Evolutionary conservation across 1,140 invertebrate genomes (phyloP).

Genomic region (Diorhabda elongata): DNA sequence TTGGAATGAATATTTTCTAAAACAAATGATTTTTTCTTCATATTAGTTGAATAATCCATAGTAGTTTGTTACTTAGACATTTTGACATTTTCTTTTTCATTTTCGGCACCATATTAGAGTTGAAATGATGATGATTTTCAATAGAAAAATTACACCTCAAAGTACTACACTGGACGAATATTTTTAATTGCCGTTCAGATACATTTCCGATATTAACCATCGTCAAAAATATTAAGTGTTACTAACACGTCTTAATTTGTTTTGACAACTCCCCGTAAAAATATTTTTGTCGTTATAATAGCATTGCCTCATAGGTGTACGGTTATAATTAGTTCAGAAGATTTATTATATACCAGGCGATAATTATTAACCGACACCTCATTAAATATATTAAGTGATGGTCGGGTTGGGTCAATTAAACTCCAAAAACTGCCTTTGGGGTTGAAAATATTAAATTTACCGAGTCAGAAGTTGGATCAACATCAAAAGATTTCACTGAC

Average conservation of each 20-base stretch:
- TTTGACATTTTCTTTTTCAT: too few relatives aligned
- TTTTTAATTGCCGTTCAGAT: conserved; percentile 14
- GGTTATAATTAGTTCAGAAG: conserved; percentile 7
- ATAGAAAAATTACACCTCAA: too few relatives aligned
- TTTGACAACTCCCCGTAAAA: conserved; percentile 14
- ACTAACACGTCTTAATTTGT: conserved; percentile 20
- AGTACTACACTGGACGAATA: not conserved
- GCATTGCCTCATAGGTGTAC: conserved; percentile 12
- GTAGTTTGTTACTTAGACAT: too few relatives aligned
- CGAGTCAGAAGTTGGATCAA: too few relatives aligned
- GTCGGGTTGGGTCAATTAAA: not conserved
- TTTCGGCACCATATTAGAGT: too few relatives aligned
- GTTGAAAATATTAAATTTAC: not conserved
- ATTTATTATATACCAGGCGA: conserved; percentile 8
- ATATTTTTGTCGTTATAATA: conserved; percentile 14
- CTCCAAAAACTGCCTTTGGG: not conserved
- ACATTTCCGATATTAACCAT: conserved; percentile 14
- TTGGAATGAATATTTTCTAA: too few relatives aligned
- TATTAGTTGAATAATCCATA: too few relatives aligned
- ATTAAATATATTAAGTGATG: conserved; percentile 3
- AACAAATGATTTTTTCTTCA: too few relatives aligned
- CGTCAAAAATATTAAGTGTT: conserved; percentile 12
- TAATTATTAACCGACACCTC: conserved; percentile 1
- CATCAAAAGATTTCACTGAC: too few relatives aligned
- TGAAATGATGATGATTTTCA: too few relatives aligned